These are phyloP conservation scores for Sphaerophoria rueppellii DNA, from an alignment of 2,888 invertebrate genomes.

Conservation along the genomic window DNA sequence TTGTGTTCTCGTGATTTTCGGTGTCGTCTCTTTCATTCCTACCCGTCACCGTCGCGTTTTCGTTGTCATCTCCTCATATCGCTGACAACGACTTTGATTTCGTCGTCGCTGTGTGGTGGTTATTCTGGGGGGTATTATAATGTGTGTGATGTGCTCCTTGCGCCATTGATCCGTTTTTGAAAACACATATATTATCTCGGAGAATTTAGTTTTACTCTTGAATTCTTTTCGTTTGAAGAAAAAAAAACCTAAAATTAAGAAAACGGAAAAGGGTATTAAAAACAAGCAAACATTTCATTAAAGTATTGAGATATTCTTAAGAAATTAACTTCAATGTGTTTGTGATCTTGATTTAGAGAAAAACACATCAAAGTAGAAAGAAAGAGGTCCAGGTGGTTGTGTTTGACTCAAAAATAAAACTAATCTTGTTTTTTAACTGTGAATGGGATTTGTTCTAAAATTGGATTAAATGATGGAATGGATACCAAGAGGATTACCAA, in stretches of 20 bases:
- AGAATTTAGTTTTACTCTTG: slow-evolving; percentile 36
- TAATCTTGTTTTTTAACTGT: background rate
- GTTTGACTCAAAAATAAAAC: background rate
- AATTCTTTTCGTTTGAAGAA: background rate
- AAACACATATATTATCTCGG: slow-evolving; percentile 41
- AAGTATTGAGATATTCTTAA: background rate
- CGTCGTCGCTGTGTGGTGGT: slow-evolving; percentile 40
- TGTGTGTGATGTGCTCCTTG: slow-evolving; percentile 40
- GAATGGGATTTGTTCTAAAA: slow-evolving; percentile 12
- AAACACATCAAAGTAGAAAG: background rate
- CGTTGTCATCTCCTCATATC: slow-evolving; percentile 27
- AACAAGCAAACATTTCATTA: too few relatives aligned
- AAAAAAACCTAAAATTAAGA: background rate
- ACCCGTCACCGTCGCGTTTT: background rate
- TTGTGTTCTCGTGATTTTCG: slow-evolving; percentile 20
- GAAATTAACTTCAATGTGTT: too few relatives aligned
- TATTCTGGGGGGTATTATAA: slow-evolving; percentile 48
- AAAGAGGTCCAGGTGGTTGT: too few relatives aligned
- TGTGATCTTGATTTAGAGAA: background rate
- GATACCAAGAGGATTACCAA: slow-evolving; percentile 83
- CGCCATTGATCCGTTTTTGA: slow-evolving; percentile 64
- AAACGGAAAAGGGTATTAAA: background rate
- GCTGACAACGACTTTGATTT: slow-evolving; percentile 6
- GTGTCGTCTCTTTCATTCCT: slow-evolving; percentile 24
- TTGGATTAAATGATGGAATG: slow-evolving; percentile 82